Conservation (phyloP, 1,140 invertebrate genomes). For the Temnothorax nylanderi region DNA sequence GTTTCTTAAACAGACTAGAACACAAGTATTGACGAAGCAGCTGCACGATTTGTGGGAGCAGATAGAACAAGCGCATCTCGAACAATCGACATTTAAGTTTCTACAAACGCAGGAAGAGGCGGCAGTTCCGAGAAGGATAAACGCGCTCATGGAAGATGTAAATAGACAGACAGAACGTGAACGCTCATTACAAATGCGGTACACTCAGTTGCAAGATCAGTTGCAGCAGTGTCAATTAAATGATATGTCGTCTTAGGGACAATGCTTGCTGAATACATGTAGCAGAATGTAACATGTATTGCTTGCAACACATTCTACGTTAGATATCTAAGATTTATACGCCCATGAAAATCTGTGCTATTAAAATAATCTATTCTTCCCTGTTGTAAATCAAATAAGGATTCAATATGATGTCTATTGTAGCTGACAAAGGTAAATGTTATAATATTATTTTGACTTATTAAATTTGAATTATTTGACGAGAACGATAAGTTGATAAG, state of each 20-base stretch:
- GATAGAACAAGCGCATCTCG: constrained; percentile 95
- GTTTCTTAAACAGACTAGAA: constrained; percentile 87
- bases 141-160: constrained; percentile 96
- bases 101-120: constrained; percentile 95
- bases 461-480: not conserved
- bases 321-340: constrained; percentile 24
- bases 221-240: constrained; percentile 82
- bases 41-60: constrained; percentile 95
- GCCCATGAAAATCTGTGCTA: not conserved
- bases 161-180: constrained; percentile 96
- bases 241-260: constrained; percentile 17
- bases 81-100: constrained; percentile 97
- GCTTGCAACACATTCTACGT: not conserved
- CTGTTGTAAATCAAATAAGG: not conserved
- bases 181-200: constrained; percentile 93
- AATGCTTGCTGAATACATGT: not conserved
- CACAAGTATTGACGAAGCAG: constrained; percentile 96
- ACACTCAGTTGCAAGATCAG: constrained; percentile 89
- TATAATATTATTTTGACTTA: constrained; percentile 9
- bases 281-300: constrained; percentile 19
- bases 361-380: constrained; percentile 13
- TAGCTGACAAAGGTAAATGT: not conserved
- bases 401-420: not conserved
- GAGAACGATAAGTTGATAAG: not conserved
- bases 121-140: constrained; percentile 95